phyloP scores from a whole-genome alignment of 2,888 invertebrate species.

The Cheilosia variabilis region DNA sequence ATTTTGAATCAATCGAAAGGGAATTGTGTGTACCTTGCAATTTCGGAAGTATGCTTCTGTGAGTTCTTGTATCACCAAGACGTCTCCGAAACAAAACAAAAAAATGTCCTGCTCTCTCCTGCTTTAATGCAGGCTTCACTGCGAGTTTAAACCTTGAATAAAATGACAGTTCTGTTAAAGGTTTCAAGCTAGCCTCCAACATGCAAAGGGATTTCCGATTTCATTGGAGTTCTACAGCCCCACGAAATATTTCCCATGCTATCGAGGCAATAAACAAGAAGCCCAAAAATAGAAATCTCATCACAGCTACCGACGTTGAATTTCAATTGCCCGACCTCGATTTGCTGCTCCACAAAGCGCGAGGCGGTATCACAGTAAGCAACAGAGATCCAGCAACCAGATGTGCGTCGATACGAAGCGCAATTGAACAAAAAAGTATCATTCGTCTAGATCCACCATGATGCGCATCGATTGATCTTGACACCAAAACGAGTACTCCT shows the following conservation, averaged over 20 bases:
- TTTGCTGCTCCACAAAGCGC: conserved; percentile 62
- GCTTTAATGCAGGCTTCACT: too few relatives aligned
- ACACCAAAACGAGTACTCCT: conserved; percentile 51
- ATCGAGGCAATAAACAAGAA: conserved; percentile 7
- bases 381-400: conserved; percentile 37
- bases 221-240: too few relatives aligned
- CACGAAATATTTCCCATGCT: too few relatives aligned
- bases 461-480: conserved; percentile 72
- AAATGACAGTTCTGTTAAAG: too few relatives aligned
- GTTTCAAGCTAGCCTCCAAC: too few relatives aligned
- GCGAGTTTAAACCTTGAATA: too few relatives aligned
- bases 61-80: too few relatives aligned
- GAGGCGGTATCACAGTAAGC: neutral
- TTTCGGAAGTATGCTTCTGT: too few relatives aligned
- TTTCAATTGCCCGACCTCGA: conserved; percentile 66
- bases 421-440: conserved; percentile 56
- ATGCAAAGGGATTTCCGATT: too few relatives aligned
- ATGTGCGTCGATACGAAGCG: conserved; percentile 34
- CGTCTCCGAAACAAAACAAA: too few relatives aligned
- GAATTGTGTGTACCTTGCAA: too few relatives aligned
- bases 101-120: too few relatives aligned
- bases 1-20: neutral
- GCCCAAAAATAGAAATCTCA: conserved; percentile 63
- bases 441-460: conserved; percentile 63
- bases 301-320: conserved; percentile 51